Evolutionary conservation across 2,797 vertebrate genomes (phyloP), one percentile per base, ranked within the genome.

Genomic region (Cossypha dichroa): DNA sequence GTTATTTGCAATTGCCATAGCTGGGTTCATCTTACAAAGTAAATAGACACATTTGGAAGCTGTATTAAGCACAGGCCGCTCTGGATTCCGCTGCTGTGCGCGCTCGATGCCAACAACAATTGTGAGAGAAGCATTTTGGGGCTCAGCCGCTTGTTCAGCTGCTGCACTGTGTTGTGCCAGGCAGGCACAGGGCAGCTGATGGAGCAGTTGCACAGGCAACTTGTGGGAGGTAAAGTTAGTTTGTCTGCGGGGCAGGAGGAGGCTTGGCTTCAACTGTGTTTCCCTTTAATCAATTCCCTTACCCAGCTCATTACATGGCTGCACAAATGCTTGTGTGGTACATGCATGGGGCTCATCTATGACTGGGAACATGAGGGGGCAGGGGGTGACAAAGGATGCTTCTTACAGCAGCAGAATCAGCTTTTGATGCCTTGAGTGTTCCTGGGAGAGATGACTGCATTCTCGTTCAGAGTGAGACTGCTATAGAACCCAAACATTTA

Each of bases 281-380:
- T 52, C 29, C 34, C 23, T 60, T 25, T 28, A 28, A 23, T 58
- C 51, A 9, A 2, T 46, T 69, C n/a, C 63, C 59, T 76, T 25
- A 33, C 3, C 28, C 49, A 12, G 17, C 67, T 79, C 55, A 1
- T 15, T n/a, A 1, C 6, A 0, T 10, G 58, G 46, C 58, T 63
- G 58, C 54, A 31, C 29, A 40, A 68, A 49, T 6, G 5, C 66
- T 28, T 9, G 11, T 43, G 51, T 67, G 73, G n/a, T 25, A 13
- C n/a, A 15, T 16, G 41, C 41, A 31, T 6, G 13, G 45, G 81
- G 38, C 54, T 64, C 21, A 43, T 22, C 70, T 70, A 0, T 0
- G 8, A 11, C 3, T 62, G 36, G 46, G 21, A n/a, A 13, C 46
- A 1, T 0, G 2, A 11, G 17, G 34, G 26, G 51, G 15, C 33